Percentiles rank a stretch among this genome's conserved stretches.
phyloP scores from a whole-genome alignment of 2,797 vertebrate species.

The Holocentrus rufus region DNA sequence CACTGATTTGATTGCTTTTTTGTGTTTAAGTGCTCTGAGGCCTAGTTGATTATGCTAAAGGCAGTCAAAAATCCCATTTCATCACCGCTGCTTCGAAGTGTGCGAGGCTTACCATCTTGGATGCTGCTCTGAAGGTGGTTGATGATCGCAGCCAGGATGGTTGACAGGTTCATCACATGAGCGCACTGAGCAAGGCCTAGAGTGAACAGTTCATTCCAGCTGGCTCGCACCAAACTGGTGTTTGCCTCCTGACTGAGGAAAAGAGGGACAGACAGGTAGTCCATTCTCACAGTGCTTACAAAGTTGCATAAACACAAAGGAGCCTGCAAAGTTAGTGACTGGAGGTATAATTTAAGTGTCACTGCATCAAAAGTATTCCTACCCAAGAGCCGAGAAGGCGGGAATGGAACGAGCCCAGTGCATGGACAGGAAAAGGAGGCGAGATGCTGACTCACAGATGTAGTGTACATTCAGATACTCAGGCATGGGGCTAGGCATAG shows the following conservation, averaged over 20 bases:
- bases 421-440: constrained; percentile 99
- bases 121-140: constrained; percentile 97
- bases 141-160: constrained; percentile 95
- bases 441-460: constrained; percentile 98
- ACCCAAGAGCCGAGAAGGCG: constrained; percentile 98
- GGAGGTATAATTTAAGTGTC: background rate
- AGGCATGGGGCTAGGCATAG: constrained; percentile 94
- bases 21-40: background rate
- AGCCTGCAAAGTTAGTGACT: background rate
- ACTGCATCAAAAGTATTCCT: constrained; percentile 59
- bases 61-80: constrained; percentile 24
- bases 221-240: constrained; percentile 93
- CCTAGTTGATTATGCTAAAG: background rate
- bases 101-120: constrained; percentile 90
- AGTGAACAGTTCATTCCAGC: constrained; percentile 98
- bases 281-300: background rate
- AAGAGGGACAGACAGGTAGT: constrained; percentile 16
- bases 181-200: constrained; percentile 96
- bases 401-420: constrained; percentile 99
- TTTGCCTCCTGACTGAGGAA: constrained; percentile 92
- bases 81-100: constrained; percentile 43
- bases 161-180: constrained; percentile 97
- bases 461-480: constrained; percentile 99
- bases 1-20: no score
- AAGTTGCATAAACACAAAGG: constrained; percentile 2